These are phyloP conservation scores for Glandiceps talaboti DNA, from an alignment of 53 echinoderm and acorn worm genomes.

Conservation along the genomic window DNA sequence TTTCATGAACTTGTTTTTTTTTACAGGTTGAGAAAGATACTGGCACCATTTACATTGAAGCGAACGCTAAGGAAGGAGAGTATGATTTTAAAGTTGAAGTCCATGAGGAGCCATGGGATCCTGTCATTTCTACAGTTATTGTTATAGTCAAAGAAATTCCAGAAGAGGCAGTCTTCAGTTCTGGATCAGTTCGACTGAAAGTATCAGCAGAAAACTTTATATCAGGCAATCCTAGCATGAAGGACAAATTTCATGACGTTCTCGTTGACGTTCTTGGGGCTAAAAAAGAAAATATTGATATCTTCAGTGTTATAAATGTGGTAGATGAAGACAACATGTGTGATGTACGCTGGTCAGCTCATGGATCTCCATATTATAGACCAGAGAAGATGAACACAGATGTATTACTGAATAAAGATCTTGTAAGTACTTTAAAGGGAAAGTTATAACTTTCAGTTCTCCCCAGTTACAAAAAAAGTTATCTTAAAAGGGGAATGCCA, in stretches of 20 bases:
- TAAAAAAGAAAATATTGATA: constrained; percentile 60
- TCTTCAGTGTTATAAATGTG: constrained; percentile 81
- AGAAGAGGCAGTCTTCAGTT: constrained; percentile 67
- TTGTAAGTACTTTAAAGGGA: constrained; percentile 29
- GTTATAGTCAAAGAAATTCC: constrained; percentile 68
- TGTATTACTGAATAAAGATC: constrained; percentile 25
- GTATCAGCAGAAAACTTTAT: constrained; percentile 66
- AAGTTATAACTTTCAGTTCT: too few relatives aligned
- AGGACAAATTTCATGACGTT: constrained; percentile 13
- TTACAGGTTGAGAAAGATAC: constrained; percentile 58
- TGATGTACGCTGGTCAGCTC: constrained; percentile 78
- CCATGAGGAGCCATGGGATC: constrained; percentile 22
- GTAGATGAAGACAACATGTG: constrained; percentile 30
- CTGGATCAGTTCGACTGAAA: constrained; percentile 74
- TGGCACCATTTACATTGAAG: constrained; percentile 60
- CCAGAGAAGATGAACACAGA: constrained; percentile 68
- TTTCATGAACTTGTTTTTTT: too few relatives aligned
- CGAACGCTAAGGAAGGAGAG: constrained; percentile 39
- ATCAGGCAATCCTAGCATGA: constrained; percentile 34
- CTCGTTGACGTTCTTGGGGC: constrained; percentile 60
- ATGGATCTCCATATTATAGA: constrained; percentile 87
- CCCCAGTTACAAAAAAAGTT: too few relatives aligned
- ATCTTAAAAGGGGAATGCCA: too few relatives aligned
- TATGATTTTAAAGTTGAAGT: constrained; percentile 47
- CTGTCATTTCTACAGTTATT: constrained; percentile 28